Evolutionary conservation across 2,113 vertebrate species (phyloP), one percentile per base, ranked within the genome.

Genomic region (Sinosuthora webbiana): DNA sequence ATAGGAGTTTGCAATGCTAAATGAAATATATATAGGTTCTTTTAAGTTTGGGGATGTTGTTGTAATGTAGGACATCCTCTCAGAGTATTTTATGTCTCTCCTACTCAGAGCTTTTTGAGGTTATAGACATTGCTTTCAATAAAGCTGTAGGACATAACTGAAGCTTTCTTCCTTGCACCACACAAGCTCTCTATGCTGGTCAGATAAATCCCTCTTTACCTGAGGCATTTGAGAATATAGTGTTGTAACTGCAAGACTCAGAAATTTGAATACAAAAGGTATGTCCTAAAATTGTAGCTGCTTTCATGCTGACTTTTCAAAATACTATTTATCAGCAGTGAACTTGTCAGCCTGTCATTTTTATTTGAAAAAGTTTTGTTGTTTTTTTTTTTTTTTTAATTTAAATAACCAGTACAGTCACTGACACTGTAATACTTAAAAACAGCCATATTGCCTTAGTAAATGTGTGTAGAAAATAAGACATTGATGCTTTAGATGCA

Each of bases 51-150:
- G 35, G 8, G 24, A 23, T 60, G 35, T 12, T 68, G 18, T 30
- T 49, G 18, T 19, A 82, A 44, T 7, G 33, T 37, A 42, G 77
- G 63, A 42, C 9, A 47, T 49, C 47, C 5, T 79, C 37, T 65
- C 17, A 20, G 33, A 42, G 8, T 44, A 28, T 89, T 86, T 83
- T 7, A 33, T 11, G 3, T 39, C 18, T 69, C 15, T 63, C 8
- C 6, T 59, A 2, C 33, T 83, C 49, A 35, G 71, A 57, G 49
- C 37, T 93, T 91, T 42, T 86, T 81, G 86, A 93, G 86, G 73
- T 83, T 87, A 78, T 20, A 74, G 89, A 45, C 53, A 16, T 86
- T 78, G 74, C 49, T 94, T 96, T 89, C 83, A 86, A 45, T 79
- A 83, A 75, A 91, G 50, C 59, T 94, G 50, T 75, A 71, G 75